A percentile compares a stretch with the other conserved stretches of the same genome.
phyloP scores from a whole-genome alignment of 2,113 vertebrate species.

The Turnix velox region DNA sequence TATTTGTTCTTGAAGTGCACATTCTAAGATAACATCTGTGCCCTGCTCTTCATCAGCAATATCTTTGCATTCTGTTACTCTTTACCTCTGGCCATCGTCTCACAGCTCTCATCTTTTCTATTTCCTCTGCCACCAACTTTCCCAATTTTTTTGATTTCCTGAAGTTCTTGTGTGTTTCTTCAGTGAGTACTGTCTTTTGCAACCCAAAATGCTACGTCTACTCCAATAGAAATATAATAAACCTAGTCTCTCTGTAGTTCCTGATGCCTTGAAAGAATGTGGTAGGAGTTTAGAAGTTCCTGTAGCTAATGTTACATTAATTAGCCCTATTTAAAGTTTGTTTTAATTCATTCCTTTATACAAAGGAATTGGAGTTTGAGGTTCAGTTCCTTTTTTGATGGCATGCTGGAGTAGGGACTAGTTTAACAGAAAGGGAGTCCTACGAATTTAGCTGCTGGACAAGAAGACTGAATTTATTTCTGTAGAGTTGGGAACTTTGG shows the following conservation, averaged over 20 bases:
- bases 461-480: background rate
- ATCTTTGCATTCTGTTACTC: background rate
- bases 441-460: background rate
- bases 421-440: background rate
- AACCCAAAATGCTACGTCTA: background rate
- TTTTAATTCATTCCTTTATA: background rate
- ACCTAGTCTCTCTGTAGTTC: background rate
- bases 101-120: background rate
- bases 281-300: background rate
- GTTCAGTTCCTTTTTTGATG: background rate
- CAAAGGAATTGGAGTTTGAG: background rate
- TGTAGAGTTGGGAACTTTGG: background rate
- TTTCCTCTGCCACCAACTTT: background rate
- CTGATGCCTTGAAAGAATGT: background rate
- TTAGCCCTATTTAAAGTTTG: background rate
- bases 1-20: background rate
- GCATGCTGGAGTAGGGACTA: background rate
- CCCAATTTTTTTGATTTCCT: background rate
- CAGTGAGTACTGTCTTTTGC: background rate
- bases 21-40: background rate
- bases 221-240: background rate
- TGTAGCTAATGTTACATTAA: background rate
- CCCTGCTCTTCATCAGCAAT: background rate
- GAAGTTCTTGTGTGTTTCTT: background rate
- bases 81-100: background rate